Base-by-base conservation (phyloP, 1,140 invertebrate genomes). In the Acromyrmex heyeri region DNA sequence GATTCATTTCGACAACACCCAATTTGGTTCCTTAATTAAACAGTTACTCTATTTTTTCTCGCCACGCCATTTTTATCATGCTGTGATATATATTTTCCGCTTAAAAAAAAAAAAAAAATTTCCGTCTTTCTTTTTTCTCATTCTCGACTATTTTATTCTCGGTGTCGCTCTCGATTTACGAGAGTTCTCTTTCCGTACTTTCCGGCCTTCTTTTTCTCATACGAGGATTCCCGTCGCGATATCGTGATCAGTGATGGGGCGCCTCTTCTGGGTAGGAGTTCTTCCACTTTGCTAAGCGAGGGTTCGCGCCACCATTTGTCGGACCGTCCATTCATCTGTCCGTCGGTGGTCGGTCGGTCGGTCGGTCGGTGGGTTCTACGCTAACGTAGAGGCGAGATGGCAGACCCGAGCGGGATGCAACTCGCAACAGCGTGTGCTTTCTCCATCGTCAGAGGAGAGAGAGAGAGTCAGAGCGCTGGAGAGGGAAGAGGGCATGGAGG, bases 311-410 rank as follows among this genome's bases (percentile, higher is more conserved):
- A 65, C 65, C 86, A 77, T 90, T 90, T 81, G 86, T 85, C 77
- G 78, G 57, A 78, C 64, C 76, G 83, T 88, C 89, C 89, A 91
- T 90, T 91, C 89, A 90, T 91, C 77, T 76, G 77, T 57, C 34
- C 73, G 62, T 77, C 53, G 73, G 59, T 79, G 73, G 75, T 85
- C 53, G 79, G 55, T 82, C 67, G 78, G 64, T 82, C 61, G 77
- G 62, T 34, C 50, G 64, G 79, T 83, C 53, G 79, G 64, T 82
- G 16, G 79, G 24, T 83, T 62, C 59, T 64, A 34, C 12, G 50
- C 53, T 24, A 44, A 78, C 24, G 75, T 38, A 27, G 77, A 67
- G n/a, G 48, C 62, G 62, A 53, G 62, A 24, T n/a, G 44, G 62
- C 8, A 27, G 18, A 18, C 38, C 38, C 24, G 38, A 83, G 79